Evolutionary conservation across 2,888 invertebrate genomes (phyloP).

Genomic region (Orthosia cruda): DNA sequence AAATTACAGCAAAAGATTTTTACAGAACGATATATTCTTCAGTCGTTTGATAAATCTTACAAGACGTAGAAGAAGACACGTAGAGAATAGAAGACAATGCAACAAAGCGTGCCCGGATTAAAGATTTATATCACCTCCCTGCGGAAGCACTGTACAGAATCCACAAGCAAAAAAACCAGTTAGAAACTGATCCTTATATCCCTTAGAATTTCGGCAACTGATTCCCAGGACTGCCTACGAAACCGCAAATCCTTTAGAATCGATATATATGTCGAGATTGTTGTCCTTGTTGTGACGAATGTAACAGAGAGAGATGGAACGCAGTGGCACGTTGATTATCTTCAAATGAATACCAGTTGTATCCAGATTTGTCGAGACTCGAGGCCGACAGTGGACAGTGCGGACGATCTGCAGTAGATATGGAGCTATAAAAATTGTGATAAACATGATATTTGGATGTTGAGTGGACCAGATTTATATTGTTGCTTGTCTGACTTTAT

Average conservation of each 20-base stretch:
- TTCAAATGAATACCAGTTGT: slow-evolving; percentile 87
- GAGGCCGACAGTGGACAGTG: slow-evolving; percentile 73
- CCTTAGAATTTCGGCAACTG: slow-evolving; percentile 32
- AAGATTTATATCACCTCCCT: slow-evolving; percentile 57
- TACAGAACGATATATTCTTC: slow-evolving; percentile 12
- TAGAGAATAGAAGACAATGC: slow-evolving; percentile 50
- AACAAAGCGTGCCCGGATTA: slow-evolving; percentile 48
- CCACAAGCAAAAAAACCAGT: slow-evolving; percentile 27
- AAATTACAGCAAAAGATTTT: slow-evolving; percentile 2
- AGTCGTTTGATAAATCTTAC: slow-evolving; percentile 30
- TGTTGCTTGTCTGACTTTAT: slow-evolving; percentile 25
- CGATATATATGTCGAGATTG: slow-evolving; percentile 47
- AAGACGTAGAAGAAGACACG: slow-evolving; percentile 29
- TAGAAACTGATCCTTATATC: slow-evolving; percentile 15
- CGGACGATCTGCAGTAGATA: slow-evolving; percentile 39
- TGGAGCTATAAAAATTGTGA: slow-evolving; percentile 48
- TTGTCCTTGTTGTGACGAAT: slow-evolving; percentile 49
- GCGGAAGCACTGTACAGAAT: slow-evolving; percentile 18
- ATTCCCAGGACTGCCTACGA: slow-evolving; percentile 33
- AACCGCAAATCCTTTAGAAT: slow-evolving; percentile 66
- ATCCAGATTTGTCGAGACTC: slow-evolving; percentile 83
- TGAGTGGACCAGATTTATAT: slow-evolving; percentile 24
- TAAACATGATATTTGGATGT: slow-evolving; percentile 55
- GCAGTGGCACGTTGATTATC: slow-evolving; percentile 77
- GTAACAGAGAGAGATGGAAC: slow-evolving; percentile 58